Evolutionary conservation across 2,797 vertebrate species (phyloP), one percentile per base, ranked within the genome.

Genomic region (Malurus leucopterus): DNA sequence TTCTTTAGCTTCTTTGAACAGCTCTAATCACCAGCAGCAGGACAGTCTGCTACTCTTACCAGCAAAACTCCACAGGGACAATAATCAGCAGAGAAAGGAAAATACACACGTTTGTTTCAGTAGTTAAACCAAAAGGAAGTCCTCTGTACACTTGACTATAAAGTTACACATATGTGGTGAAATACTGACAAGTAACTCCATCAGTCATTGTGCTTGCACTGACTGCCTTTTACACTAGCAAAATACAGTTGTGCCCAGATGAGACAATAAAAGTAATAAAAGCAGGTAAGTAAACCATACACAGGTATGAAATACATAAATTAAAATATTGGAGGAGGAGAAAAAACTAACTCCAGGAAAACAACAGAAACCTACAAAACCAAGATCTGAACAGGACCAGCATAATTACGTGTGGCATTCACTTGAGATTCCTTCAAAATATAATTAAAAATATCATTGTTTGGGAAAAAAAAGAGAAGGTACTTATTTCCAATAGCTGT

Each of bases 241-340:
- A 89, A 81, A 65, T 44, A 6, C 16, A 68, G 2, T 51, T 58
- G 7, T 64, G 54, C 8, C 12, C 43, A 61, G 11, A 43, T 57
- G 59, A 71, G 14, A 16, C 49, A 65, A 65, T 23, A 70, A 61
- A 79, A 55, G 2, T 8, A 63, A 44, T n/a, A 62, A 70, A 84
- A 84, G 8, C 8, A 67, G n/a, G 47, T 17, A 7, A 65, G 18
- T 21, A 61, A 93, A 54, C 12, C 0, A 2, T 15, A n/a, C 38
- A 5, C 2, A 61, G 24, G 14, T 29, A 55, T 11, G 5, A 82
- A 79, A 71, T 21, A 46, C 8, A 23, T 55, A 63, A 71, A 38
- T 13, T 63, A 38, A 88, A 84, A 18, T 70, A 15, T 12, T 2
- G 2, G 7, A 18, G 16, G 1, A 1, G 0, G 6, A 2, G 1